Base-by-base conservation (phyloP, 2,797 vertebrate species). In the Glyptemys insculpta region DNA sequence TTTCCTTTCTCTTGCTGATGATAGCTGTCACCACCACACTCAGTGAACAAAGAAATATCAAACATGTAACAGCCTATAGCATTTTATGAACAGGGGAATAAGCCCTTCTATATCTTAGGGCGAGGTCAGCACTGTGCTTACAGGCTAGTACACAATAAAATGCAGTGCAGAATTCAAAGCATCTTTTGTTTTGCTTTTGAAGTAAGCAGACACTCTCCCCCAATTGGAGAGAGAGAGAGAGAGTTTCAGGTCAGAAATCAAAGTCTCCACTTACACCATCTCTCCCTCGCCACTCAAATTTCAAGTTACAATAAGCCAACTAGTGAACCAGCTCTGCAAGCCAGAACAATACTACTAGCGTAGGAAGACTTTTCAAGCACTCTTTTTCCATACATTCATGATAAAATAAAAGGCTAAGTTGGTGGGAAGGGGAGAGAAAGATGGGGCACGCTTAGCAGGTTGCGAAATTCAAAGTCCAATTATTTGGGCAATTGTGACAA, bases 151-250 rank as follows among this genome's bases (percentile, higher is more conserved):
- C 81, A 79, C 56, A 62, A 74, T 80, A 93, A 79, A 34, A 83
- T 31, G 54, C 85, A 95, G 88, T 56, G 81, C 6, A 0, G 0
- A 52, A 31, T 9, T 89, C 74, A 79, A 54, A 62, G 44, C 15
- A 31, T 78, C 23, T 29, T 47, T 76, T 86, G 72, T 81, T 54
- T 14, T 49, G 6, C 74, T 49, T 78, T 47, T 49, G 44, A 49
- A 27, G 74, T 5, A 78, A 78, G 7, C 76, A 88, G 44, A 31
- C 16, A 80, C 85, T 62, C 62, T 72, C 8, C 10, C 23, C 14
- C 72, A 68, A 21, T 54, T 25, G 0, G 1, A 72, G 4, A 44
- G 5, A 25, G 5, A 8, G 27, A 47, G 41, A 25, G 5, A 8
- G 27, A 47, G 41, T 31, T 49, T 47, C 41, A 27, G 6, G 81